These are phyloP conservation scores for Eriosoma lanigerum DNA, from an alignment of 1,140 invertebrate genomes.

Conservation along the genomic window DNA sequence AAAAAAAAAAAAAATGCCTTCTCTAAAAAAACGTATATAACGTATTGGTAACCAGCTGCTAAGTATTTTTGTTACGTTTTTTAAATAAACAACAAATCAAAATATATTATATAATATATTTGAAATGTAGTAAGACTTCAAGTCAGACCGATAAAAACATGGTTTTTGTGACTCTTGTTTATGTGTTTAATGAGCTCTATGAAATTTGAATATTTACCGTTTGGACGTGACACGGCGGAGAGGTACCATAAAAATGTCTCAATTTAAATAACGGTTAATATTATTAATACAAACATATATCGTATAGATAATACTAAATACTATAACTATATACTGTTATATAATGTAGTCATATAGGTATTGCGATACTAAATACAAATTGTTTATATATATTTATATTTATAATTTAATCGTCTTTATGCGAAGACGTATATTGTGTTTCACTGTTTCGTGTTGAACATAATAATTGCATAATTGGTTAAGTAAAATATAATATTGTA, in stretches of 20 bases:
- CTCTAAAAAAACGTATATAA: not conserved
- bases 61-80: constrained; percentile 4
- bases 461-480: constrained; percentile 15
- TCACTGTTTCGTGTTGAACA: constrained; percentile 1
- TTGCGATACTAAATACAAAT: not conserved
- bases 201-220: constrained; percentile 26
- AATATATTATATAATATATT: constrained; percentile 20
- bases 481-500: constrained; percentile 2
- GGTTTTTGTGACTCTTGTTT: constrained; percentile 1
- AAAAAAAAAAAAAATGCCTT: constrained; percentile 6
- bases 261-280: not conserved
- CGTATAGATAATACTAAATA: not conserved
- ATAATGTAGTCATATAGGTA: not conserved
- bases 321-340: not conserved
- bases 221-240: not conserved
- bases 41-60: constrained; percentile 29
- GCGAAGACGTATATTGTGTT: not conserved
- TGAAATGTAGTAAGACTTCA: constrained; percentile 10
- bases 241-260: constrained; percentile 23
- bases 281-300: not conserved
- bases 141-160: constrained; percentile 33
- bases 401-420: not conserved
- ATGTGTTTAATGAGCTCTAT: constrained; percentile 33
- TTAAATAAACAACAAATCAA: constrained; percentile 37
- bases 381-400: not conserved